Percentiles rank a stretch among this genome's conserved stretches.
phyloP scores from a whole-genome alignment of 2,888 invertebrate species.

The Trissolcus japonicus region DNA sequence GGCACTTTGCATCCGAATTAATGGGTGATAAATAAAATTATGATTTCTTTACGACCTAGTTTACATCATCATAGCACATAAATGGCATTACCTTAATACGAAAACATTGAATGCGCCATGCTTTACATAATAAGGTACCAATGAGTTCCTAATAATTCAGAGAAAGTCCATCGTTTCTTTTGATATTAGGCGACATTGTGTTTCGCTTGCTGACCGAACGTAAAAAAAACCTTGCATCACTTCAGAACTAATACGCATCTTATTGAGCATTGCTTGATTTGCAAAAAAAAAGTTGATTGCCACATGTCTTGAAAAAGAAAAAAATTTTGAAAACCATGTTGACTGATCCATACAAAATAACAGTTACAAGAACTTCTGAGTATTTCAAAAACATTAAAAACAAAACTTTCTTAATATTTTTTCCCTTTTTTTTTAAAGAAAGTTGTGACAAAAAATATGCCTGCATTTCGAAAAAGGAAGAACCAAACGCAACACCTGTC shows the following conservation, averaged over 20 bases:
- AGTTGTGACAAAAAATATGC: background rate
- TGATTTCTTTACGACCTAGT: slow-evolving; percentile 1
- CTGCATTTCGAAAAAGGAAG: slow-evolving; percentile 10
- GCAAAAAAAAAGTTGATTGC: too few relatives aligned
- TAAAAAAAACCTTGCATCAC: background rate
- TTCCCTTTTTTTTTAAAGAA: slow-evolving; percentile 5
- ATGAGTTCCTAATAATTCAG: slow-evolving; percentile 1
- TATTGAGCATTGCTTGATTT: background rate
- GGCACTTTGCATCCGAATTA: slow-evolving; percentile 5
- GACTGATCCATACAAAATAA: background rate
- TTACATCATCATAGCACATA: slow-evolving; percentile 2
- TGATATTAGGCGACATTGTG: slow-evolving; percentile 6
- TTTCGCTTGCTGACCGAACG: background rate
- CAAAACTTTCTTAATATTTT: background rate
- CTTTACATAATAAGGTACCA: slow-evolving; percentile 4
- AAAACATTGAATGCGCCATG: background rate
- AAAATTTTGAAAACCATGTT: too few relatives aligned
- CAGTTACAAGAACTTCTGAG: background rate
- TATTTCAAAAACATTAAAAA: background rate
- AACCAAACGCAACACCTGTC: slow-evolving; percentile 28
- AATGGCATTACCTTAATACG: background rate
- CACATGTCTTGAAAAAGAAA: too few relatives aligned
- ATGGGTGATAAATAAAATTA: slow-evolving; percentile 6
- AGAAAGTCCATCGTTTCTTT: slow-evolving; percentile 6
- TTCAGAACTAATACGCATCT: background rate